These are phyloP conservation scores for Nineta flava DNA, from an alignment of 2,888 invertebrate species.

Conservation along the genomic window DNA sequence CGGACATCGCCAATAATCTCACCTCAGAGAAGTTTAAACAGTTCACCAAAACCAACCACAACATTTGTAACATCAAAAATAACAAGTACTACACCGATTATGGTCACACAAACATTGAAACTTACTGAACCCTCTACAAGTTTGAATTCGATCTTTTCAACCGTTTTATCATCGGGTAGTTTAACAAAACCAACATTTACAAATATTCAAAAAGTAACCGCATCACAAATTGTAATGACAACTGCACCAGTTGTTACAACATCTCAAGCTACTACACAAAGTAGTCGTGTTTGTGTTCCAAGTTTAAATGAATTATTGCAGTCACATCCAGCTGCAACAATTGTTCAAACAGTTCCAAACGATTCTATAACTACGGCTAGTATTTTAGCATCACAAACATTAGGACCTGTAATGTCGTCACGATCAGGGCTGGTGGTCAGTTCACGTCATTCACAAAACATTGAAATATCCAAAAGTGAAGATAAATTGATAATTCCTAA, in stretches of 20 bases:
- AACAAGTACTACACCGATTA: neutral
- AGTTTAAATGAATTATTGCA: constrained; percentile 30
- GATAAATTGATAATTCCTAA: neutral
- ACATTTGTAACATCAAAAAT: constrained; percentile 11
- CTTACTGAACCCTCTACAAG: constrained; percentile 14
- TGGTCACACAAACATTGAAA: constrained; percentile 13
- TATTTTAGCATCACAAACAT: constrained; percentile 23
- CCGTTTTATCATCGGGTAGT: neutral
- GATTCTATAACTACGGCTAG: constrained; percentile 28
- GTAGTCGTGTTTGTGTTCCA: constrained; percentile 7
- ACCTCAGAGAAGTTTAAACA: neutral
- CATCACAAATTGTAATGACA: neutral
- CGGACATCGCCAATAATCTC: neutral
- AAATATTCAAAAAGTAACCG: neutral
- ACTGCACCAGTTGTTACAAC: neutral
- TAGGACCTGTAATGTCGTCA: constrained; percentile 8
- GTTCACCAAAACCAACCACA: neutral
- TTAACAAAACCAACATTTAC: neutral
- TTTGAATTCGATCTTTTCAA: constrained; percentile 10
- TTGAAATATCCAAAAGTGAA: neutral
- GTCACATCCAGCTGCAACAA: constrained; percentile 28
- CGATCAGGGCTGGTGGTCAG: constrained; percentile 28
- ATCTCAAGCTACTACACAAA: constrained; percentile 4
- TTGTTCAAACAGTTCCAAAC: constrained; percentile 23
- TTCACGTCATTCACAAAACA: constrained; percentile 16